Evolutionary conservation across 2,888 invertebrate genomes (phyloP), one percentile per base, ranked within the genome.

Genomic region (Tetropium fuscum): DNA sequence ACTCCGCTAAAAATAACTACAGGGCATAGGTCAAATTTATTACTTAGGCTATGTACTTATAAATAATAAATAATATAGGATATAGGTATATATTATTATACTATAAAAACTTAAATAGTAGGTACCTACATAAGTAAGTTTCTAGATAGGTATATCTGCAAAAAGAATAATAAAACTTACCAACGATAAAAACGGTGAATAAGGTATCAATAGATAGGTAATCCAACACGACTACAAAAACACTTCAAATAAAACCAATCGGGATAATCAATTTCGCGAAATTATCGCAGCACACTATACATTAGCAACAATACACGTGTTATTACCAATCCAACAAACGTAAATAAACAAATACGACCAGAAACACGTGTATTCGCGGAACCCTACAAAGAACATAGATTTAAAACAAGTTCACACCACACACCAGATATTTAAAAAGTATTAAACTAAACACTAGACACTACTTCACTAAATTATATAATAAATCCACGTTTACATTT

Each of bases 401-500:
- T 6, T 15, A 40, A 40, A 2, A 41, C n/a, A 38, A 38, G n/a
- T 10, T 18, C 22, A 44, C 25, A 30, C n/a, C n/a, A n/a, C n/a
- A n/a, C n/a, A 27, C 44, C 18, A 44, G 5, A n/a, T 27, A 13
- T 34, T n/a, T n/a, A n/a, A 34, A n/a, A 25, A 16, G 8, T 32
- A 47, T 32, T 20, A 20, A 51, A 25, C 40, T 49, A 22, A 48
- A 49, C 11, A 48, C 41, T 45, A 48, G 19, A 38, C 19, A 44
- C 27, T 41, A 58, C 25, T 11, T 8, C 4, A 27, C 47, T 25
- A 20, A 41, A 48, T 44, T 36, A 36, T 48, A 41, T 49, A 27
- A 44, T 38, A 32, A 32, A 36, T 54, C 34, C 43, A 34, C 45
- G 54, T 58, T 64, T 58, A 58, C 60, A 64, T 64, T 41, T 58